Percentiles rank a stretch among this genome's conserved stretches.
Conservation (phyloP, 2,888 invertebrate genomes). For the Anodontia alba region DNA sequence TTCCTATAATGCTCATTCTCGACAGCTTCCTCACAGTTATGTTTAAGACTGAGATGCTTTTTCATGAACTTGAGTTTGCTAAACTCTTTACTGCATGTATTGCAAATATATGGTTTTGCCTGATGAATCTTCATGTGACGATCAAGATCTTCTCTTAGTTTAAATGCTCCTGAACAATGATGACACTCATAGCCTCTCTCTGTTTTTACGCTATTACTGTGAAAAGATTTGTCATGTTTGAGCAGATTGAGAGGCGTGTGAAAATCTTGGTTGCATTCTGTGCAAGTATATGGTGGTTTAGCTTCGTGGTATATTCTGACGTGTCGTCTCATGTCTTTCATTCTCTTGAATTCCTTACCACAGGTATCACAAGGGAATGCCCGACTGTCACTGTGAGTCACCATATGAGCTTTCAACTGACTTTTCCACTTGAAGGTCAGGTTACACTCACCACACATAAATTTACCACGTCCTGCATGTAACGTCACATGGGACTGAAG, state of each 20-base stretch:
- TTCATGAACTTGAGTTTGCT: constrained; percentile 53
- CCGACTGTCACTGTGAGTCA: constrained; percentile 43
- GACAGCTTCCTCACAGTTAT: constrained; percentile 32
- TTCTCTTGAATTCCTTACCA: constrained; percentile 53
- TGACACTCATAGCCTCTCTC: constrained; percentile 33
- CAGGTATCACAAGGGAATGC: constrained; percentile 51
- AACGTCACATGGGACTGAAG: constrained; percentile 54
- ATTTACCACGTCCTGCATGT: constrained; percentile 52
- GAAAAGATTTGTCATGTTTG: constrained; percentile 47
- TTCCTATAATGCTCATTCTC: constrained; percentile 44
- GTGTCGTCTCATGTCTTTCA: constrained; percentile 52
- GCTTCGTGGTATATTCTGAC: constrained; percentile 57
- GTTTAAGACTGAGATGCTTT: constrained; percentile 55
- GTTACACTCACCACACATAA: constrained; percentile 42
- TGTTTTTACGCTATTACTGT: constrained; percentile 33
- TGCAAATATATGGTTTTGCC: constrained; percentile 48
- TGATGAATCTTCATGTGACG: constrained; percentile 55
- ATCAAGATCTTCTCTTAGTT: constrained; percentile 36
- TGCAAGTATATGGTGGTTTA: constrained; percentile 57
- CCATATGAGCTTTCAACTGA: constrained; percentile 59
- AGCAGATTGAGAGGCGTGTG: constrained; percentile 47
- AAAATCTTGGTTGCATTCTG: constrained; percentile 54
- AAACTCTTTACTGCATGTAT: constrained; percentile 43
- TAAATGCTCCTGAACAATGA: constrained; percentile 52
- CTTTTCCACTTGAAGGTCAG: constrained; percentile 55